Evolutionary conservation across 2,888 invertebrate species (phyloP), one percentile per base, ranked within the genome.

Genomic region (Leptinotarsa juncta): DNA sequence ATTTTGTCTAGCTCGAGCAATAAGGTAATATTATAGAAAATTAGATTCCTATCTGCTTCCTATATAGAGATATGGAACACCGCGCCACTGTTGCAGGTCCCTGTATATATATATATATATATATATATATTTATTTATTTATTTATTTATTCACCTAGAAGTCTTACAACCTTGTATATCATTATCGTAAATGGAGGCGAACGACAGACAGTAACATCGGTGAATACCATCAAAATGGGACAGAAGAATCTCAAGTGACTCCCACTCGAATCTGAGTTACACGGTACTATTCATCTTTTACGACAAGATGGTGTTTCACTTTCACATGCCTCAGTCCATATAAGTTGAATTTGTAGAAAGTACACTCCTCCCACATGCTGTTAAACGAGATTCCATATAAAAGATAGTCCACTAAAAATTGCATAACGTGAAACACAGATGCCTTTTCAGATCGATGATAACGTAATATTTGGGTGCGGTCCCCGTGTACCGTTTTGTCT

Each of bases 291-390:
- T 20, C 53, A 70, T 74, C 74, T 74, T 71, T 53, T 14, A 32
- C 55, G 70, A 67, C 72, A 69, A 71, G 75, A 78, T 73, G 73
- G 74, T 78, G 75, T 76, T 77, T 77, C 72, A 79, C 78, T 79
- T 79, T 79, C 78, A 76, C 77, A 74, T 76, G 70, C 70, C 72
- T 69, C 70, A 76, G 57, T 72, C 72, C 71, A 70, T 67, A 75
- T 75, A 72, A 72, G 75, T 73, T 55, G 70, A 76, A 78, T 75
- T 77, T 70, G 75, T 78, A 76, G 78, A 77, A 78, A 78, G 76
- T 75, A 70, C 74, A 73, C 76, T 70, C 78, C 78, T 73, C 78
- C 78, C 74, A 76, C 76, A 75, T 72, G 70, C 67, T 65, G 69
- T 57, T 70, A 66, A 72, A 69, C 57, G 67, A 62, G 70, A 62